Evolutionary conservation across 2,113 vertebrate species (phyloP).

Genomic region (Nymphicus hollandicus): DNA sequence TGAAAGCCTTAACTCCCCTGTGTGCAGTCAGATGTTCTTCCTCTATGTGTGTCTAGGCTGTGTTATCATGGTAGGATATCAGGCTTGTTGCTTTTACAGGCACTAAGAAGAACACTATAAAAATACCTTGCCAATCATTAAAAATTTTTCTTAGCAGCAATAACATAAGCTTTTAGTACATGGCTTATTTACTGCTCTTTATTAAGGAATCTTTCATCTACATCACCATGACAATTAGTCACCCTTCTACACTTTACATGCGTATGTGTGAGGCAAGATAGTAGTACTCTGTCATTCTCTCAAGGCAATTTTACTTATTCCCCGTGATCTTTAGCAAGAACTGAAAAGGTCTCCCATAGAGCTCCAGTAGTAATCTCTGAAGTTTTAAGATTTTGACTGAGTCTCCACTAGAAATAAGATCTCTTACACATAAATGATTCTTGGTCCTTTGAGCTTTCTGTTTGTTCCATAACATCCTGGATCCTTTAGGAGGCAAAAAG

Average conservation of each 20-base stretch:
- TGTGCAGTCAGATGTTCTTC: not conserved
- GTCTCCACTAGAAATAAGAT: not conserved
- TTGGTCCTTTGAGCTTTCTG: not conserved
- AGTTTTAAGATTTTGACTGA: not conserved
- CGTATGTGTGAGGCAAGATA: not conserved
- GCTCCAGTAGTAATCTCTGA: not conserved
- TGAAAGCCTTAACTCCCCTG: not conserved
- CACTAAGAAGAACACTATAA: not conserved
- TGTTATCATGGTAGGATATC: not conserved
- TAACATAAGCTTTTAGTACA: accelerated
- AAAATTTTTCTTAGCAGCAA: not conserved
- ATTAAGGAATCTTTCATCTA: not conserved
- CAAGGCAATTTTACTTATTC: not conserved
- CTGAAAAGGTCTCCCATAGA: not conserved
- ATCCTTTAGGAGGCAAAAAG: not conserved
- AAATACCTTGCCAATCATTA: not conserved
- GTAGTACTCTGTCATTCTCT: not conserved
- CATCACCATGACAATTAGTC: not conserved
- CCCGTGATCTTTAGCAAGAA: not conserved
- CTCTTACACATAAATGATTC: not conserved
- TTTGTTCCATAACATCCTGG: not conserved
- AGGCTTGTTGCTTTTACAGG: not conserved
- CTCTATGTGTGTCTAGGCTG: not conserved
- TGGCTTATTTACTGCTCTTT: not conserved
- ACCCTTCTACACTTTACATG: not conserved